These are phyloP conservation scores for Lasioglossum marginatum DNA, from an alignment of 2,888 invertebrate species.

Conservation along the genomic window DNA sequence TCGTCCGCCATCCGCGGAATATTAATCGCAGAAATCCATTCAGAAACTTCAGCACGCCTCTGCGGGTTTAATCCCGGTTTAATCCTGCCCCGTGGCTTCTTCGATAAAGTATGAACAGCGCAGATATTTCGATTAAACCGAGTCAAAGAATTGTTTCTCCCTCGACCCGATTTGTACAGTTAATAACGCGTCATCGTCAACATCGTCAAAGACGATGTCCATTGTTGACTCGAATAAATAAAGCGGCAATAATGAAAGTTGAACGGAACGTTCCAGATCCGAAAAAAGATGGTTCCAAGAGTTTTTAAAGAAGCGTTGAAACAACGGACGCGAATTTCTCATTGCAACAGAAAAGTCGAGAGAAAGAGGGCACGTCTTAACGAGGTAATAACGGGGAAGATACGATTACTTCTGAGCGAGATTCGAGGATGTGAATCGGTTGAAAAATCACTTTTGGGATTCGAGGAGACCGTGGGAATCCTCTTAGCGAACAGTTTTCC, in stretches of 20 bases:
- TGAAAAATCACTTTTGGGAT: constrained; percentile 5
- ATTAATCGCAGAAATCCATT: neutral
- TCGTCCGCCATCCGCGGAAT: neutral
- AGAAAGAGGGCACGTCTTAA: neutral
- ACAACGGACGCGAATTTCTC: constrained; percentile 2
- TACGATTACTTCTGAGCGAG: neutral
- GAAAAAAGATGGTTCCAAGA: neutral
- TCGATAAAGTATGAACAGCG: neutral
- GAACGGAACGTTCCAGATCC: neutral
- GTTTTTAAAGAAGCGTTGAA: neutral
- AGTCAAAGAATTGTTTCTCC: neutral
- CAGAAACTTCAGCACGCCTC: neutral
- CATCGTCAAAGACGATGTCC: neutral
- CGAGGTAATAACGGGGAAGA: neutral
- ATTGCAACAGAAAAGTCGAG: neutral
- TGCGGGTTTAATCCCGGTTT: neutral
- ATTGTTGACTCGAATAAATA: neutral
- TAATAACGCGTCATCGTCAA: neutral
- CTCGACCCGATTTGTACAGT: neutral
- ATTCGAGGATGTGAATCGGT: neutral
- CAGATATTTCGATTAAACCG: neutral
- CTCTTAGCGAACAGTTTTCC: neutral
- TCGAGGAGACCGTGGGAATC: neutral
- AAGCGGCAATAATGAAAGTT: neutral
- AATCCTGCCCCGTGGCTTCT: neutral